Evolutionary conservation across 1,140 invertebrate species (phyloP), one percentile per base, ranked within the genome.

Genomic region (Lepidotrigona ventralis): DNA sequence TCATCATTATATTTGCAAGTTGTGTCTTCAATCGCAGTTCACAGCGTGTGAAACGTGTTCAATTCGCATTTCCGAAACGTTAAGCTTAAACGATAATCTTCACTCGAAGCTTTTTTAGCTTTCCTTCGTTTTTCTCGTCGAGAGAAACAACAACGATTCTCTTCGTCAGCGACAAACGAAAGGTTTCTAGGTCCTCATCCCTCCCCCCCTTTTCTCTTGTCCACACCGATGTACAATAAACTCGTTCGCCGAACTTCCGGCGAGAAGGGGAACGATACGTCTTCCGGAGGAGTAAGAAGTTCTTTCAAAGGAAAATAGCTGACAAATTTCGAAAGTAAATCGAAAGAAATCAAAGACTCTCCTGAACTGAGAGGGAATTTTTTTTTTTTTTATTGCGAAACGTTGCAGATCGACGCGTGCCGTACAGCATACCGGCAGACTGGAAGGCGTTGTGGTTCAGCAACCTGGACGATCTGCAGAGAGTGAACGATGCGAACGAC

Each of bases 381-480:
- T 3, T 33, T 1, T 33, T 33, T 33, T 33, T 33, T 33, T 51
- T 46, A 39, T 64, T 77, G 17, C 39, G 19, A 78, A 72, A 72
- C 26, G 33, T 93, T 91, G 26, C 89, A 94, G 94, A 93, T 91
- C 93, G 93, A 33, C 92, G 94, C 64, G 89, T 94, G 53, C 93
- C 94, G 12, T 94, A 93, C 87, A 93, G 91, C 82, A 93, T 94
- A 87, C 92, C 93, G 70, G 94, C 95, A 33, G 95, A 95, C 85
- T 96, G 95, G 94, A 94, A 94, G 74, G 94, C 95, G 64, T 92
- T 96, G 81, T 96, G 95, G 95, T 95, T 95, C 91, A 95, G 95
- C 84, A 95, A 95, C 89, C 93, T 96, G 88, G 96, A 96, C 85
- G 93, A 94, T 86, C 86, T 95, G 86, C 95, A 95, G 79, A 93